Conservation (phyloP, 30 jellyfish, hydroid and myxozoan genomes). For the Pseudorhiza aurosa region DNA sequence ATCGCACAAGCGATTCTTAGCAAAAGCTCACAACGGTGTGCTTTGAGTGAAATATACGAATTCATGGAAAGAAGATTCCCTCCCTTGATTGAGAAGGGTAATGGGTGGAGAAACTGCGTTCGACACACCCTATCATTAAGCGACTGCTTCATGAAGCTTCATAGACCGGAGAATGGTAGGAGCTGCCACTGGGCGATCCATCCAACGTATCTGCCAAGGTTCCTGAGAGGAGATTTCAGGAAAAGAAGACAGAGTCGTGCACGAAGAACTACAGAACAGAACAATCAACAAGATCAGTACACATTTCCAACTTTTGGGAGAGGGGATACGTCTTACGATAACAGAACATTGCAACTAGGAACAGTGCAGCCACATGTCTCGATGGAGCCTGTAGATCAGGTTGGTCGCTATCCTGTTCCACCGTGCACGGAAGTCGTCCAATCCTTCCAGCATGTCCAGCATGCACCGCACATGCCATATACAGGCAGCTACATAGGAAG, state of each 20-base stretch:
- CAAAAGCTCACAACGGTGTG: conserved; percentile 55
- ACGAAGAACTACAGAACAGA: conserved; percentile 37
- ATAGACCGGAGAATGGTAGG: conserved; percentile 88
- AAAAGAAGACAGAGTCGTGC: conserved; percentile 44
- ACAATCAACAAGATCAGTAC: conserved; percentile 35
- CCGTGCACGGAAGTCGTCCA: conserved; percentile 20
- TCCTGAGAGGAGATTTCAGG: conserved; percentile 69
- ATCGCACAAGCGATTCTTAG: conserved; percentile 87
- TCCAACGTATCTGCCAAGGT: conserved; percentile 80
- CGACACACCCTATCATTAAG: conserved; percentile 82
- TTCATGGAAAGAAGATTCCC: conserved; percentile 78
- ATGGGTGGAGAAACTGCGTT: conserved; percentile 92
- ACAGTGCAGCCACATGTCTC: conserved; percentile 1
- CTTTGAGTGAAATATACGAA: conserved; percentile 82
- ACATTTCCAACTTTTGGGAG: conserved; percentile 35
- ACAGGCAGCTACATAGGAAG: neutral
- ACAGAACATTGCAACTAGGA: conserved; percentile 15
- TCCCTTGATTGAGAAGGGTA: conserved; percentile 66
- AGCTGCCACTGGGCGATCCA: conserved; percentile 97
- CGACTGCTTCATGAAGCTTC: conserved; percentile 89
- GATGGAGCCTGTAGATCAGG: conserved; percentile 16
- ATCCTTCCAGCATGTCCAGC: neutral
- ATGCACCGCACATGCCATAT: conserved; percentile 3
- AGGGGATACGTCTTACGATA: conserved; percentile 24
- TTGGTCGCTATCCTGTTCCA: conserved; percentile 41